Conservation (phyloP, 2,888 invertebrate species). For the Tinea trinotella region DNA sequence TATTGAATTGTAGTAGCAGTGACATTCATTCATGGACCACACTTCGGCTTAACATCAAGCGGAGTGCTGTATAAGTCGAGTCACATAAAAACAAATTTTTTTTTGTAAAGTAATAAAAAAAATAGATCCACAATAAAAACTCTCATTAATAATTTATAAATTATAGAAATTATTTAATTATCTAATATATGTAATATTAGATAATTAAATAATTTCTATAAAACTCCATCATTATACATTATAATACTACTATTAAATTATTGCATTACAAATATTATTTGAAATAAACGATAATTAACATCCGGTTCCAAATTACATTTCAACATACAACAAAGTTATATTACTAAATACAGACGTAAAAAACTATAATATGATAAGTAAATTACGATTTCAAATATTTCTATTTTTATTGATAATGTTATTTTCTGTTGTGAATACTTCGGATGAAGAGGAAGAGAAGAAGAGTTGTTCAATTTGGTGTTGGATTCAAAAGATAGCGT, state of each 20-base stretch:
- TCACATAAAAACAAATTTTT: not conserved
- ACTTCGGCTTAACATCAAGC: no score
- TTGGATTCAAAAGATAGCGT: slow-evolving; percentile 66
- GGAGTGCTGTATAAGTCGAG: no score
- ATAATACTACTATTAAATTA: no score
- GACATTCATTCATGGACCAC: no score
- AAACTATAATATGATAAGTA: not conserved
- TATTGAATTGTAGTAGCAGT: no score
- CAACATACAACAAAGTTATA: not conserved
- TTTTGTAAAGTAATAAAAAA: not conserved
- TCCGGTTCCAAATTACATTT: not conserved
- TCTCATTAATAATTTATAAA: not conserved
- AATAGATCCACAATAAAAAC: not conserved
- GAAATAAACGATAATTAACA: no score
- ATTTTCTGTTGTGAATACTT: not conserved
- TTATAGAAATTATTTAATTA: not conserved
- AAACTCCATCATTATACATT: not conserved
- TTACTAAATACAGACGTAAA: not conserved
- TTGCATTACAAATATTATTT: no score
- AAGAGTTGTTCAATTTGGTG: slow-evolving; percentile 64
- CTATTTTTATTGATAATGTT: not conserved
- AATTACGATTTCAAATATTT: not conserved
- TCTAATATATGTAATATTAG: not conserved
- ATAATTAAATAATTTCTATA: not conserved
- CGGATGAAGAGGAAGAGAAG: slow-evolving; percentile 47